A percentile compares a stretch with the other conserved stretches of the same genome.
Conservation (phyloP, 2,797 vertebrate species). For the Botia kubotai region DNA sequence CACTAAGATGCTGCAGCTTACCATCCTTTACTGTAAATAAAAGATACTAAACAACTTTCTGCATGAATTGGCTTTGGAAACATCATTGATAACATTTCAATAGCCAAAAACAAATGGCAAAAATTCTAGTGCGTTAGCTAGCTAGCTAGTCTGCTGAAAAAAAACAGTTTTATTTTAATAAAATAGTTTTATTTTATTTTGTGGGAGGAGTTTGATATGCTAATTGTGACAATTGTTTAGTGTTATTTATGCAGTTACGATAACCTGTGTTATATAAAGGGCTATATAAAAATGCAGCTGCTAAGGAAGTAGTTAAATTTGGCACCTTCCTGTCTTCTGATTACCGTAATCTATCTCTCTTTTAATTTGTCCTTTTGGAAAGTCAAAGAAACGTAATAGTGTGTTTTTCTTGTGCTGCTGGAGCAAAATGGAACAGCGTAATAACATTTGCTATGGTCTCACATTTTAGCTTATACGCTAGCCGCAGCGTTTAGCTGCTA, state of each 20-base stretch:
- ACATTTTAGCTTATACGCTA: background rate
- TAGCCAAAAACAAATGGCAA: too few species aligned
- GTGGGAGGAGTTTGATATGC: background rate
- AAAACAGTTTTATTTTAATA: too few species aligned
- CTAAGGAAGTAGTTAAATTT: background rate
- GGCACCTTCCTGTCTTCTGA: too few species aligned
- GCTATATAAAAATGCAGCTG: background rate
- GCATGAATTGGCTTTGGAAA: too few species aligned
- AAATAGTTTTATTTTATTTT: too few species aligned
- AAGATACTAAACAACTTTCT: background rate
- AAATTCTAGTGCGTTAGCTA: too few species aligned
- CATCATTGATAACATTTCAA: too few species aligned
- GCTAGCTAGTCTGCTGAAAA: too few species aligned
- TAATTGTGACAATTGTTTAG: background rate
- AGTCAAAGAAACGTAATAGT: background rate
- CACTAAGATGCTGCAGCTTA: background rate
- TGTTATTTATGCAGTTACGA: background rate
- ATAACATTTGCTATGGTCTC: conserved; percentile 5
- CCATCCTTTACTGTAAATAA: background rate
- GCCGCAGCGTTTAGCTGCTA: background rate
- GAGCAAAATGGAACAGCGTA: background rate
- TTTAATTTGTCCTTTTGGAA: conserved; percentile 1
- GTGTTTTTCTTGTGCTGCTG: background rate
- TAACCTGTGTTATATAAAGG: background rate
- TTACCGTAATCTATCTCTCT: background rate